These are phyloP conservation scores for Choristoneura fumiferana DNA, from an alignment of 1,140 invertebrate species.

Conservation along the genomic window DNA sequence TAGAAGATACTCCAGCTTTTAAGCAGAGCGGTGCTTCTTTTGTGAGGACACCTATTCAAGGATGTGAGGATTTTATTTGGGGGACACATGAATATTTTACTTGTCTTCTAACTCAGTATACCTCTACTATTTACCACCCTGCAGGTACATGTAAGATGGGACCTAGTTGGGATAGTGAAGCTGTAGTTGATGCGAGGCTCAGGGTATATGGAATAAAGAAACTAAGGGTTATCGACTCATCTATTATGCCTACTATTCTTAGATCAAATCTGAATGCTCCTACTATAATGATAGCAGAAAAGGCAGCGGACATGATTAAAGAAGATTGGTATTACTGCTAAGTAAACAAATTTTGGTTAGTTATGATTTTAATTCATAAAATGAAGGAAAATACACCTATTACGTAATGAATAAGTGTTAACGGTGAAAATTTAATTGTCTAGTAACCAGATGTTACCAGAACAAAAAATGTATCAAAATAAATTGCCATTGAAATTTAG, in stretches of 20 bases:
- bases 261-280: slow-evolving; percentile 82
- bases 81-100: slow-evolving; percentile 83
- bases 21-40: slow-evolving; percentile 78
- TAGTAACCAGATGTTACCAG: too few species aligned
- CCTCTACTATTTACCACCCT: slow-evolving; percentile 87
- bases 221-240: slow-evolving; percentile 87
- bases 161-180: slow-evolving; percentile 80
- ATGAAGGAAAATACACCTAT: too few species aligned
- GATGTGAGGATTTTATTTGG: slow-evolving; percentile 80
- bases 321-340: slow-evolving; percentile 62
- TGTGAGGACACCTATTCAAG: slow-evolving; percentile 79
- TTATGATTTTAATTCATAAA: too few species aligned
- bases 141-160: slow-evolving; percentile 94
- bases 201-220: slow-evolving; percentile 83
- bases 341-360: too few species aligned
- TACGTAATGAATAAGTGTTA: too few species aligned
- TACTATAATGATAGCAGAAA: slow-evolving; percentile 82
- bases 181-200: slow-evolving; percentile 86
- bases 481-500: too few species aligned
- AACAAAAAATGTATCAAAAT: too few species aligned
- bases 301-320: slow-evolving; percentile 81
- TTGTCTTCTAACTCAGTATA: slow-evolving; percentile 83
- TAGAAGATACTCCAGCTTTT: slow-evolving; percentile 81
- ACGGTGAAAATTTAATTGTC: too few species aligned
- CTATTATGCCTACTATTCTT: slow-evolving; percentile 83